A percentile compares a stretch with the other conserved stretches of the same genome.
These are phyloP conservation scores for Brachycybe producta DNA, from an alignment of 2,888 invertebrate species.

Conservation along the genomic window DNA sequence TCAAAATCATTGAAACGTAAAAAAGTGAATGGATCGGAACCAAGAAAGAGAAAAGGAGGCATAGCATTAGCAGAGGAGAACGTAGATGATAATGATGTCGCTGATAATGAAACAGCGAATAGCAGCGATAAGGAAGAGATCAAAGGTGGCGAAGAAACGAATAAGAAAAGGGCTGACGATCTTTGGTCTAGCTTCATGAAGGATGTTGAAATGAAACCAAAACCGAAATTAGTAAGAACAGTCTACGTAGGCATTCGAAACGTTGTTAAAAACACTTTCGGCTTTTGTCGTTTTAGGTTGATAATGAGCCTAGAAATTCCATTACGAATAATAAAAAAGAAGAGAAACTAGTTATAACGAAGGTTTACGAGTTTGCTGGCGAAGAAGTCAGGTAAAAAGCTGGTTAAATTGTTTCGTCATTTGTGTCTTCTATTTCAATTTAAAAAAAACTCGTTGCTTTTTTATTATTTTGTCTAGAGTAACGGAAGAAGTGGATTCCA, in stretches of 20 bases:
- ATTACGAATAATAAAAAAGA: no score
- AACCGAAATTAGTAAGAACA: neutral
- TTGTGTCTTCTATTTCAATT: neutral
- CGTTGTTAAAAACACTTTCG: no score
- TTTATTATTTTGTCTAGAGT: conserved; percentile 33
- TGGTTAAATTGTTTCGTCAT: neutral
- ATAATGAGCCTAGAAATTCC: no score
- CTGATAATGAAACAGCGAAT: conserved; percentile 2
- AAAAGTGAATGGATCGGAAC: neutral
- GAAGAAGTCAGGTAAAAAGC: conserved; percentile 50
- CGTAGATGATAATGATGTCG: neutral
- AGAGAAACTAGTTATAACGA: conserved; percentile 25
- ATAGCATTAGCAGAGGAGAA: conserved; percentile 3
- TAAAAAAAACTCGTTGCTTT: neutral
- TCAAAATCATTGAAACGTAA: no score
- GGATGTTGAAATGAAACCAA: conserved; percentile 7
- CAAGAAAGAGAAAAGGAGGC: conserved; percentile 8
- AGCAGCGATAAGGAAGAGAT: neutral
- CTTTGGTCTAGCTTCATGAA: conserved; percentile 13
- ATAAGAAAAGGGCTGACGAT: conserved; percentile 5
- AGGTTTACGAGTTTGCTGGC: conserved; percentile 70
- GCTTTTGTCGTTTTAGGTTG: no score
- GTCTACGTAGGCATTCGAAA: no score
- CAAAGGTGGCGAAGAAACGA: neutral
- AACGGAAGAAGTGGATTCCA: conserved; percentile 24